Evolutionary conservation across 2,888 invertebrate species (phyloP).

Genomic region (Furcula furcula): DNA sequence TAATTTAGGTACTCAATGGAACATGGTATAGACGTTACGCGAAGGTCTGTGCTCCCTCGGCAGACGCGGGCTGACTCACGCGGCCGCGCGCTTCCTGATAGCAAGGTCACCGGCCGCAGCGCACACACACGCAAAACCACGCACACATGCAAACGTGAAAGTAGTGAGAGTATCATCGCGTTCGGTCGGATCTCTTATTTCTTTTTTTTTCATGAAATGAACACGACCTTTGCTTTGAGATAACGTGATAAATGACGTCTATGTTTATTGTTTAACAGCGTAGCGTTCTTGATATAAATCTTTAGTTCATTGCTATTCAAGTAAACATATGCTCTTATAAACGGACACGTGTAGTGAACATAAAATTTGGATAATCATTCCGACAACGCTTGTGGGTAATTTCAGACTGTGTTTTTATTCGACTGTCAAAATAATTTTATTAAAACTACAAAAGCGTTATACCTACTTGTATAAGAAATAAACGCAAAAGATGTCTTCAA

Average conservation of each 20-base stretch:
- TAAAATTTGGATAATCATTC: too few species aligned
- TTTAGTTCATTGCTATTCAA: too few species aligned
- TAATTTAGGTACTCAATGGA: slow-evolving; percentile 28
- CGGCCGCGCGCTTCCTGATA: slow-evolving; percentile 78
- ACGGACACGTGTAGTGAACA: too few species aligned
- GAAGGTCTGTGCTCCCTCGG: slow-evolving; percentile 71
- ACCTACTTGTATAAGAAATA: slow-evolving; percentile 2
- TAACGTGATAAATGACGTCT: neutral
- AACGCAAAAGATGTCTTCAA: slow-evolving; percentile 41
- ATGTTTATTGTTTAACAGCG: too few species aligned
- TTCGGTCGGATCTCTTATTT: slow-evolving; percentile 18
- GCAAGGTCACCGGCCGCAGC: slow-evolving; percentile 78
- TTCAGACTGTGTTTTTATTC: too few species aligned
- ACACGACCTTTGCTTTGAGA: neutral
- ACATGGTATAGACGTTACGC: slow-evolving; percentile 41
- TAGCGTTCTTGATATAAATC: too few species aligned
- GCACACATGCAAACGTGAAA: slow-evolving; percentile 57
- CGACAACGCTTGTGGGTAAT: too few species aligned
- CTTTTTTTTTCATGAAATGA: slow-evolving; percentile 8
- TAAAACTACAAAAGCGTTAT: slow-evolving; percentile 1
- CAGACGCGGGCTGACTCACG: slow-evolving; percentile 76
- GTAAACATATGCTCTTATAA: too few species aligned
- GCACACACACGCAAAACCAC: slow-evolving; percentile 44
- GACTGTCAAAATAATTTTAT: slow-evolving; percentile 1
- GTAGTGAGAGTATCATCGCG: slow-evolving; percentile 76